Evolutionary conservation across 2,797 vertebrate species (phyloP).

Genomic region (Halcyon smyrnensis): DNA sequence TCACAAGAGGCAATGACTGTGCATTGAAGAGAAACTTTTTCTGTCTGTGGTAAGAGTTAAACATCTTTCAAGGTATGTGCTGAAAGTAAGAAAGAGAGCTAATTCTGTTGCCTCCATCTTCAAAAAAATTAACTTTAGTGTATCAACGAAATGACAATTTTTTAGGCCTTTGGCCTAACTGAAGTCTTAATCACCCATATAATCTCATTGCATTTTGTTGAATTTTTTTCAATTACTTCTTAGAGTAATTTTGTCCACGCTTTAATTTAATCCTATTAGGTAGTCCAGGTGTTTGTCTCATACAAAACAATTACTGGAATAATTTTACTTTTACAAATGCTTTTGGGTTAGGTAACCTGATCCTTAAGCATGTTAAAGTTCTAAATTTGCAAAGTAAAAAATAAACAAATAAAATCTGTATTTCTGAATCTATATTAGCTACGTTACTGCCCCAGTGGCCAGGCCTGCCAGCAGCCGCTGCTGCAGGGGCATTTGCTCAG

Average conservation of each 20-base stretch:
- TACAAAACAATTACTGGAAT: background rate
- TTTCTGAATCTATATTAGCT: background rate
- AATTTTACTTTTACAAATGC: background rate
- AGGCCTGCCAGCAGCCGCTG: rapidly evolving
- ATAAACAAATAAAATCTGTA: background rate
- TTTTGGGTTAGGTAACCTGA: background rate
- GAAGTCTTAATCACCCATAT: background rate
- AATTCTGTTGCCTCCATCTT: background rate
- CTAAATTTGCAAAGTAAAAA: background rate
- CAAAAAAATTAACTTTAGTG: background rate
- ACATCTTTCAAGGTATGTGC: background rate
- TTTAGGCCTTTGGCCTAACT: background rate
- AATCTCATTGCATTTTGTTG: background rate
- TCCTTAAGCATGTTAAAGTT: background rate
- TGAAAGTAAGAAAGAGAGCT: background rate
- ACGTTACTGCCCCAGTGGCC: background rate
- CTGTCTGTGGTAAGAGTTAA: background rate
- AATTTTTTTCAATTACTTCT: background rate
- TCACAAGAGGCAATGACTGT: background rate
- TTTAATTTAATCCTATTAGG: background rate
- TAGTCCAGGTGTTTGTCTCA: background rate
- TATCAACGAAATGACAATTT: background rate
- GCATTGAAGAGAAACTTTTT: background rate
- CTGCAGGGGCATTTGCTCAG: rapidly evolving
- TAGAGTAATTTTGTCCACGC: background rate